A percentile compares a stretch with the other conserved stretches of the same genome.
phyloP scores from a whole-genome alignment of 35 echinoderm and acorn worm species.

The Lytechinus pictus region DNA sequence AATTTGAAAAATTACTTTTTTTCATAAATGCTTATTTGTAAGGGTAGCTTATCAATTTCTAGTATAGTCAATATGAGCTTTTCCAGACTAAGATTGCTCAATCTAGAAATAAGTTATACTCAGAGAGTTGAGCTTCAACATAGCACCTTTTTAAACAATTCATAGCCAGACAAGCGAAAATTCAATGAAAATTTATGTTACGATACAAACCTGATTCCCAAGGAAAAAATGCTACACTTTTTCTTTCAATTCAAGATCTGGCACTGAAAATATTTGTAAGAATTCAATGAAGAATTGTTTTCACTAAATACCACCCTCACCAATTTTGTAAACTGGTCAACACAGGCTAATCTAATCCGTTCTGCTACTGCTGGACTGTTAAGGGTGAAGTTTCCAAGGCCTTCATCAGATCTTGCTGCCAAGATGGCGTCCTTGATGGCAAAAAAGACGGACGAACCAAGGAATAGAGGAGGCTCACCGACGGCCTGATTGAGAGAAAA shows the following conservation, averaged over 20 bases:
- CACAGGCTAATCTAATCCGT: constrained; percentile 80
- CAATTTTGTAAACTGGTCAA: constrained; percentile 75
- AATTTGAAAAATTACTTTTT: no score
- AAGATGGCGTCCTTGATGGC: constrained; percentile 92
- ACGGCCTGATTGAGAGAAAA: constrained; percentile 61
- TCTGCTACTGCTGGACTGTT: constrained; percentile 83
- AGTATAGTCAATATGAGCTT: no score
- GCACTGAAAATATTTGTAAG: not conserved
- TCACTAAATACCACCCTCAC: constrained; percentile 29
- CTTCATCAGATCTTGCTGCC: constrained; percentile 79
- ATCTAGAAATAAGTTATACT: no score
- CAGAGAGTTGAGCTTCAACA: no score
- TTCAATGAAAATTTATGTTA: no score
- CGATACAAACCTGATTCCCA: no score
- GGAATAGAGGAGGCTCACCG: constrained; percentile 85
- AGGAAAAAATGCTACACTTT: not conserved
- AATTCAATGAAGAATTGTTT: not conserved
- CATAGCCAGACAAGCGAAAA: no score
- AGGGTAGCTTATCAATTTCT: no score
- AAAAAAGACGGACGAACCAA: constrained; percentile 84
- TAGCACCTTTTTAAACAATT: no score
- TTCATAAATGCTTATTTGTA: no score
- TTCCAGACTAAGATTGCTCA: no score
- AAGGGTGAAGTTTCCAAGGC: constrained; percentile 63
- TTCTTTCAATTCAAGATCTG: not conserved